These are phyloP conservation scores for Drosophila athabasca DNA, from an alignment of 1,140 invertebrate genomes.

Conservation along the genomic window DNA sequence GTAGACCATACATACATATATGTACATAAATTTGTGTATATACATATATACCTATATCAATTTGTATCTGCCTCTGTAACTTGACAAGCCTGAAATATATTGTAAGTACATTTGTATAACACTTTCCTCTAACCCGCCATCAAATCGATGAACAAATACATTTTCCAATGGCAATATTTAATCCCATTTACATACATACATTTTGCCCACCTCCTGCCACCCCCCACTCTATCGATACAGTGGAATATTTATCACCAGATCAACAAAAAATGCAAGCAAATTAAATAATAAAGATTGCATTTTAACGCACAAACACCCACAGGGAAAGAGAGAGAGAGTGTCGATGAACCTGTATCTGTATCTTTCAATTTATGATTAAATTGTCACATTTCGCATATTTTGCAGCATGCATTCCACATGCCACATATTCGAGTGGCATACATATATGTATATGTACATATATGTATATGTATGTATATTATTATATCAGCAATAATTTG, in stretches of 20 bases:
- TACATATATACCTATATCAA: too few species aligned
- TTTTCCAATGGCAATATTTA: constrained; percentile 66
- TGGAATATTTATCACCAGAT: constrained; percentile 36
- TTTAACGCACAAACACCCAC: constrained; percentile 36
- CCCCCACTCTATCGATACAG: constrained; percentile 3
- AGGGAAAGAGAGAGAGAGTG: neutral
- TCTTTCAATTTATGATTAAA: constrained; percentile 65
- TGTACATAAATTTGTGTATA: too few species aligned
- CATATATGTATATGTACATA: neutral
- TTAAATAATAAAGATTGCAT: constrained; percentile 72
- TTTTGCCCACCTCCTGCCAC: constrained; percentile 8
- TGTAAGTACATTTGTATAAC: neutral
- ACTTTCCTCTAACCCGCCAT: constrained; percentile 7
- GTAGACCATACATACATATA: neutral
- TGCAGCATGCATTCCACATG: constrained; percentile 20
- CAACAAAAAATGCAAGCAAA: constrained; percentile 53
- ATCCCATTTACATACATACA: constrained; percentile 73
- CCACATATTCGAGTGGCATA: neutral
- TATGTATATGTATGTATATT: constrained; percentile 27
- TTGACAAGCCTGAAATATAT: too few species aligned
- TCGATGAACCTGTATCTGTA: neutral
- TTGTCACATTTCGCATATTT: constrained; percentile 62
- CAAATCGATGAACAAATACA: constrained; percentile 29
- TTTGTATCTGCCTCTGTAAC: too few species aligned
- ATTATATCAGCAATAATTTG: constrained; percentile 48